These are phyloP conservation scores for Drosophila seguyi DNA, from an alignment of 1,140 invertebrate species.

Conservation along the genomic window DNA sequence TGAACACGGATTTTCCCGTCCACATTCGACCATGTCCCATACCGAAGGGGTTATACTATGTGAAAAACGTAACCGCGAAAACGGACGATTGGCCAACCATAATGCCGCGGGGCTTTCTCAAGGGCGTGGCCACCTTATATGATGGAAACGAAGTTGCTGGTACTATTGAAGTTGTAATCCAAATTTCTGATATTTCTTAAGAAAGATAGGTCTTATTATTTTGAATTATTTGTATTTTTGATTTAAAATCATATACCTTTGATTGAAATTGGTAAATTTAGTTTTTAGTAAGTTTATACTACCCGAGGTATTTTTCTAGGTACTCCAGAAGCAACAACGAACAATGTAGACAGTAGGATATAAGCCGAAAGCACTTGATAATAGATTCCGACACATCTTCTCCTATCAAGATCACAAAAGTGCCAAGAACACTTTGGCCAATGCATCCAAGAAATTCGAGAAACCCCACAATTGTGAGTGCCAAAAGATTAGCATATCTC, in stretches of 20 bases:
- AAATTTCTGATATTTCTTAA: background rate
- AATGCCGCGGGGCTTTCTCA: constrained; percentile 27
- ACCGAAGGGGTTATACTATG: constrained; percentile 31
- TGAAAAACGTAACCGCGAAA: constrained; percentile 25
- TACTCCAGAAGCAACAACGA: background rate
- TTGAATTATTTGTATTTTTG: too few relatives aligned
- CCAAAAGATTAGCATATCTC: constrained; percentile 47
- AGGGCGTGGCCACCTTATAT: constrained; percentile 1
- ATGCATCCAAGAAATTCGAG: constrained; percentile 5
- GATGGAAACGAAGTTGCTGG: constrained; percentile 1
- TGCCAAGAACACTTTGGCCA: constrained; percentile 23
- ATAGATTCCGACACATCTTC: background rate
- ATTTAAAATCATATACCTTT: too few relatives aligned
- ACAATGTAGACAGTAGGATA: background rate
- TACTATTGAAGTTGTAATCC: background rate
- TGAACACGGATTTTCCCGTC: constrained; percentile 37
- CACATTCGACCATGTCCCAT: constrained; percentile 34
- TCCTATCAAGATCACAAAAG: constrained; percentile 22
- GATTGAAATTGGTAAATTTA: too few relatives aligned
- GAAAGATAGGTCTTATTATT: rapidly evolving
- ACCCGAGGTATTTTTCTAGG: too few relatives aligned
- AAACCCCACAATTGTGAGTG: constrained; percentile 27
- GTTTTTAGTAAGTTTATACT: background rate
- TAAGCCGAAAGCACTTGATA: background rate
- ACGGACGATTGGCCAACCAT: constrained; percentile 34